Evolutionary conservation across 2,888 invertebrate species (phyloP).

Genomic region (Synanthedon tipuliformis): DNA sequence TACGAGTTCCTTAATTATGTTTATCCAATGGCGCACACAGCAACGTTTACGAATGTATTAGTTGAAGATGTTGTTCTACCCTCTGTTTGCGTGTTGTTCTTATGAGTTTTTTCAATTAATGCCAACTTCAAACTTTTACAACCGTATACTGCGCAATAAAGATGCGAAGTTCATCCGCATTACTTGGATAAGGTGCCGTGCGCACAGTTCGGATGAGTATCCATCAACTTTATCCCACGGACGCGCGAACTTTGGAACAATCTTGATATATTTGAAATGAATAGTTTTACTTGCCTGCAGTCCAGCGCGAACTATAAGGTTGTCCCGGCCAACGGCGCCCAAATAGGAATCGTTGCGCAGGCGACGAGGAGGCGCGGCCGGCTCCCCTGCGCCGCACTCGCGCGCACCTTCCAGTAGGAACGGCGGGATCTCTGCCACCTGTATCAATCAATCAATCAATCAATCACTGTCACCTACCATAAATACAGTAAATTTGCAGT

Average conservation of each 20-base stretch:
- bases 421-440: conserved; percentile 80
- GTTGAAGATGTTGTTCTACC: too few species aligned
- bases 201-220: background rate
- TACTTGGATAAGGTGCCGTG: too few species aligned
- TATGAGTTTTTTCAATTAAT: too few species aligned
- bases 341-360: conserved; percentile 88
- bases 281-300: conserved; percentile 69
- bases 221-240: background rate
- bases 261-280: too few species aligned
- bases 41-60: too few species aligned
- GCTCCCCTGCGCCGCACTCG: conserved; percentile 49
- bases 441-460: background rate
- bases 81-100: too few species aligned
- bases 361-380: conserved; percentile 64
- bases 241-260: too few species aligned
- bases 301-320: conserved; percentile 83
- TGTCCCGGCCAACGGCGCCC: conserved; percentile 84
- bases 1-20: too few species aligned
- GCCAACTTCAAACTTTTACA: too few species aligned
- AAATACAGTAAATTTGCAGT: background rate
- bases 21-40: too few species aligned
- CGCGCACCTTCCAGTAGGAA: conserved; percentile 77
- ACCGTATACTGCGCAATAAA: too few species aligned
- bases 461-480: background rate
- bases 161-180: too few species aligned